phyloP scores from a whole-genome alignment of 2,888 invertebrate species.

The Ypsolopha sequella region DNA sequence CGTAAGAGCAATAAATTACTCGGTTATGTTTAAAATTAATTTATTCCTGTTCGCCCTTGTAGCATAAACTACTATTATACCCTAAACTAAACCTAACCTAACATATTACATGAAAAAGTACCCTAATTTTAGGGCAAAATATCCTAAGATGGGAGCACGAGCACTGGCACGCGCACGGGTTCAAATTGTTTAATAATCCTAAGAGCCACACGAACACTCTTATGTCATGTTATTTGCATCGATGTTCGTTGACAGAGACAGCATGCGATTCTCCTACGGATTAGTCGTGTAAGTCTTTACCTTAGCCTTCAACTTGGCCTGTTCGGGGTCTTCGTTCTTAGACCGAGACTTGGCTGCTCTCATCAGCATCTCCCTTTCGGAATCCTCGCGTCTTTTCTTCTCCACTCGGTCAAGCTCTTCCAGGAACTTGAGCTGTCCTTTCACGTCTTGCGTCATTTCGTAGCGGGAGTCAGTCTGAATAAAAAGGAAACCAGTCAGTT shows the following conservation, averaged over 20 bases:
- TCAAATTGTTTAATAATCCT: too few relatives aligned
- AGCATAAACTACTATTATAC: too few relatives aligned
- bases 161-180: too few relatives aligned
- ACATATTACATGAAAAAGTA: too few relatives aligned
- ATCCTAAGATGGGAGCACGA: background rate
- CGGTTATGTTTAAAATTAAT: too few relatives aligned
- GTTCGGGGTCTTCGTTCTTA: constrained; percentile 97
- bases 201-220: background rate
- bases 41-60: too few relatives aligned
- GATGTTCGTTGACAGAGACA: too few relatives aligned
- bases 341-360: constrained; percentile 96
- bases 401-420: constrained; percentile 97
- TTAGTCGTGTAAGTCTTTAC: constrained; percentile 60
- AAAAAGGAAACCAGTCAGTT: background rate
- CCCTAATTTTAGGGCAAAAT: background rate
- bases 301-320: constrained; percentile 96
- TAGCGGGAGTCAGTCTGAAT: constrained; percentile 85
- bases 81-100: too few relatives aligned
- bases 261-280: too few relatives aligned
- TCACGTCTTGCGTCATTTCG: constrained; percentile 90
- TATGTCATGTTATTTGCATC: background rate
- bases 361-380: constrained; percentile 93
- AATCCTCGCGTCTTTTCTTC: constrained; percentile 93
- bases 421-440: constrained; percentile 94
- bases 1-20: too few relatives aligned